A percentile compares a stretch with the other conserved stretches of the same genome.
Conservation (phyloP, 2,113 vertebrate species). For the Takifugu bimaculatus region DNA sequence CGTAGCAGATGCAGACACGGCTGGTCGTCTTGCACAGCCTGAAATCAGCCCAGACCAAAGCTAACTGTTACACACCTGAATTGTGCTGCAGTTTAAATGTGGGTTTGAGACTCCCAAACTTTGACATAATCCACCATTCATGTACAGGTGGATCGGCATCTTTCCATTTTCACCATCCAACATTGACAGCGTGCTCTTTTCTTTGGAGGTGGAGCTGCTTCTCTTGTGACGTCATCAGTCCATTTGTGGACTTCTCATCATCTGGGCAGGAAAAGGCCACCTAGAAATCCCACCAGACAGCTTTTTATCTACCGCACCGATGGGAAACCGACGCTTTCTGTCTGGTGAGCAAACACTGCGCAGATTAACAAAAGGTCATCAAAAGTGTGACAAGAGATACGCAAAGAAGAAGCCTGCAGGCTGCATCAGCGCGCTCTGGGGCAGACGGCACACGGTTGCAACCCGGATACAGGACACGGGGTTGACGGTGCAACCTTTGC, state of each 20-base stretch:
- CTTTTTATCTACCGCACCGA: constrained; percentile 14
- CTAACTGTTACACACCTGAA: no score
- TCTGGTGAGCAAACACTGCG: constrained; percentile 24
- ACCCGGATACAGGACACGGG: constrained; percentile 5
- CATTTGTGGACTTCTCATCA: constrained; percentile 5
- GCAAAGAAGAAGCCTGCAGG: background rate
- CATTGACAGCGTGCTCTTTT: background rate
- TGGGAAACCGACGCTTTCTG: constrained; percentile 10
- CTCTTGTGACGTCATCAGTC: constrained; percentile 2
- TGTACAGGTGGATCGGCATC: no score
- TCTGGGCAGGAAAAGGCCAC: background rate
- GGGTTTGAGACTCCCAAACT: no score
- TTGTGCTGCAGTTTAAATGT: no score
- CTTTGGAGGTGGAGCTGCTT: background rate
- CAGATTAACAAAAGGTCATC: constrained; percentile 12
- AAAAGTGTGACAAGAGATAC: constrained; percentile 10
- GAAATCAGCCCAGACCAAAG: no score
- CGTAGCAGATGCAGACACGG: no score
- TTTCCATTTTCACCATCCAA: no score
- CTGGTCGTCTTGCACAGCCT: no score
- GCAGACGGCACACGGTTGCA: constrained; percentile 1
- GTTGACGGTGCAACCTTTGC: constrained; percentile 2
- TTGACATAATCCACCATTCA: no score
- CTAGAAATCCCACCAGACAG: constrained; percentile 12
- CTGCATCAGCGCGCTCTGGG: no score